Conservation (phyloP, 2,797 vertebrate genomes). For the Triplophysa bombifrons region DNA sequence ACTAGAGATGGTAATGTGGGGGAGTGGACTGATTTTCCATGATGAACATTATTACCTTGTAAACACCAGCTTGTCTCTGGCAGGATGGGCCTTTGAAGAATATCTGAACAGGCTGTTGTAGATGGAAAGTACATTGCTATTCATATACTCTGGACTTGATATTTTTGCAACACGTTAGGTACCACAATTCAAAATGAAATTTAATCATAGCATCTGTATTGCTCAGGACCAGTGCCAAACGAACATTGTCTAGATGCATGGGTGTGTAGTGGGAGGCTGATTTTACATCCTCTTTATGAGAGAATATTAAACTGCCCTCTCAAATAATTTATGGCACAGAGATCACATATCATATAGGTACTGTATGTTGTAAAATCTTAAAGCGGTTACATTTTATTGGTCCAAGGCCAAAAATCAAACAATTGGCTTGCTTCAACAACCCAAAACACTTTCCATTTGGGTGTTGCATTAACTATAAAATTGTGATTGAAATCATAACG, state of each 20-base stretch:
- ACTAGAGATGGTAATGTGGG: conserved; percentile 69
- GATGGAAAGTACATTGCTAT: conserved; percentile 23
- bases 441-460: conserved; percentile 14
- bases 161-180: conserved; percentile 19
- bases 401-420: conserved; percentile 19
- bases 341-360: conserved; percentile 24
- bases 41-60: conserved; percentile 60
- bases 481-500: neutral
- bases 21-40: conserved; percentile 55
- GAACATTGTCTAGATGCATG: neutral
- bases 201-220: conserved; percentile 3
- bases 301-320: conserved; percentile 39
- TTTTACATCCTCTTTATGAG: conserved; percentile 38
- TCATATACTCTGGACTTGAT: conserved; percentile 11
- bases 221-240: conserved; percentile 26
- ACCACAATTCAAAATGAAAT: conserved; percentile 1
- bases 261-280: conserved; percentile 16
- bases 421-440: conserved; percentile 27
- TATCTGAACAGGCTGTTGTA: conserved; percentile 25
- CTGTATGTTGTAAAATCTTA: conserved; percentile 29
- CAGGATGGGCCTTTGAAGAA: conserved; percentile 37
- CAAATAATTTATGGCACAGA: conserved; percentile 27
- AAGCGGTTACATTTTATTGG: conserved; percentile 25
- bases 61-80: conserved; percentile 53
- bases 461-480: conserved; percentile 12